A percentile compares a stretch with the other conserved stretches of the same genome.
Conservation (phyloP, 2,888 invertebrate species). For the Volucella inflata region DNA sequence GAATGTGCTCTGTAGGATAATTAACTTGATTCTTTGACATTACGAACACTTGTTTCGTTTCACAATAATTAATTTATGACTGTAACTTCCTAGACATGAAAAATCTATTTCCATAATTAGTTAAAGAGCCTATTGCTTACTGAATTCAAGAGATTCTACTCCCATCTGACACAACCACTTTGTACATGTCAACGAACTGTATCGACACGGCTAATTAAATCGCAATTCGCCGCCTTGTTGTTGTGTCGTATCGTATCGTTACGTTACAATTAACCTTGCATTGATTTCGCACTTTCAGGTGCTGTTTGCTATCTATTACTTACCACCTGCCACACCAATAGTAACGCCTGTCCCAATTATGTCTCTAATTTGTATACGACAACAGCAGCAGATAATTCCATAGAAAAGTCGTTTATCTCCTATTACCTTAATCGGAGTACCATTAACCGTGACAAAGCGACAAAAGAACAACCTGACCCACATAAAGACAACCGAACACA, state of each 20-base stretch:
- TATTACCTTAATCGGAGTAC: conserved; percentile 55
- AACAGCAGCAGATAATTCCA: conserved; percentile 48
- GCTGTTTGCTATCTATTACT: not conserved
- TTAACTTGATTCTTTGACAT: no score
- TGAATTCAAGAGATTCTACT: not conserved
- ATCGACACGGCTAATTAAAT: conserved; percentile 27
- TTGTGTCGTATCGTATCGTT: not conserved
- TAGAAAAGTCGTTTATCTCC: conserved; percentile 42
- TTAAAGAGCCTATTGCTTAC: not conserved
- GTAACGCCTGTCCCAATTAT: conserved; percentile 42
- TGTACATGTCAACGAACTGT: conserved; percentile 27
- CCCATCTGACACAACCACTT: not conserved
- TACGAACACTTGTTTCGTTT: no score
- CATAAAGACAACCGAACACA: conserved; percentile 29
- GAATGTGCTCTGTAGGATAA: not conserved
- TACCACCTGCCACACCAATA: conserved; percentile 10
- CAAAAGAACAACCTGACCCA: conserved; percentile 37
- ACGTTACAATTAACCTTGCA: conserved; percentile 35
- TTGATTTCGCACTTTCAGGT: conserved; percentile 27
- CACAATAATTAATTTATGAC: no score
- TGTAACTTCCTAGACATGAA: conserved; percentile 7
- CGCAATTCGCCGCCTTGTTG: conserved; percentile 39
- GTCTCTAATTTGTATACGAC: conserved; percentile 70
- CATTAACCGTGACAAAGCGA: conserved; percentile 48
- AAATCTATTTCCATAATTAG: not conserved